Evolutionary conservation across 2,888 invertebrate genomes (phyloP).

Genomic region (Chalcosyrphus nemorum): DNA sequence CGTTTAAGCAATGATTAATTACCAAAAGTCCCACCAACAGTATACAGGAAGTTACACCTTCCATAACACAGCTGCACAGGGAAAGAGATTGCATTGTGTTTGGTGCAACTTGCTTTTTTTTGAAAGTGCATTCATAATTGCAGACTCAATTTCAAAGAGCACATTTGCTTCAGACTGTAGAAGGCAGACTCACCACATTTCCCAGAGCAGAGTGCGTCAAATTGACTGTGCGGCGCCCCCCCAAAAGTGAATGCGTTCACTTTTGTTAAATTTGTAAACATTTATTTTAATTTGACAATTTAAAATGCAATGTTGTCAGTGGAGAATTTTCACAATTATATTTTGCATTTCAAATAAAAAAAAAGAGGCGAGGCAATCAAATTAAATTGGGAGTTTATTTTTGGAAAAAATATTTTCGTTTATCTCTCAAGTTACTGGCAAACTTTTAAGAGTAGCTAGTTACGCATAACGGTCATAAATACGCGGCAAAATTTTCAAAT

Average conservation of each 20-base stretch:
- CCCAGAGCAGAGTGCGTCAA: neutral
- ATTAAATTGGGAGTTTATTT: neutral
- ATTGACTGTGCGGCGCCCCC: neutral
- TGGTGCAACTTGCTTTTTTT: neutral
- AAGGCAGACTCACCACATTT: neutral
- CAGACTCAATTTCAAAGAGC: neutral
- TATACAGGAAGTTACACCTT: neutral
- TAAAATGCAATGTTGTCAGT: constrained; percentile 18
- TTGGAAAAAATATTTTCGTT: neutral
- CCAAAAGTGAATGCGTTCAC: constrained; percentile 18
- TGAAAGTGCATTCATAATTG: neutral
- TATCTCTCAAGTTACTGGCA: neutral
- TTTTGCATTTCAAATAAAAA: constrained; percentile 12
- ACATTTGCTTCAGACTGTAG: neutral
- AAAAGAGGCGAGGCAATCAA: neutral
- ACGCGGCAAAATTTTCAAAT: neutral
- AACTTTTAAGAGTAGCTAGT: neutral
- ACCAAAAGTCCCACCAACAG: neutral
- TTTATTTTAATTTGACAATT: constrained; percentile 23
- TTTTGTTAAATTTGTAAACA: constrained; percentile 6
- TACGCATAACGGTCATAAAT: neutral
- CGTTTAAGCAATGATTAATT: constrained; percentile 11
- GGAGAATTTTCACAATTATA: constrained; percentile 15
- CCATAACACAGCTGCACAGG: neutral
- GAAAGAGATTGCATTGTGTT: neutral